These are phyloP conservation scores for Thalpophila matura DNA, from an alignment of 2,888 invertebrate genomes.

Conservation along the genomic window DNA sequence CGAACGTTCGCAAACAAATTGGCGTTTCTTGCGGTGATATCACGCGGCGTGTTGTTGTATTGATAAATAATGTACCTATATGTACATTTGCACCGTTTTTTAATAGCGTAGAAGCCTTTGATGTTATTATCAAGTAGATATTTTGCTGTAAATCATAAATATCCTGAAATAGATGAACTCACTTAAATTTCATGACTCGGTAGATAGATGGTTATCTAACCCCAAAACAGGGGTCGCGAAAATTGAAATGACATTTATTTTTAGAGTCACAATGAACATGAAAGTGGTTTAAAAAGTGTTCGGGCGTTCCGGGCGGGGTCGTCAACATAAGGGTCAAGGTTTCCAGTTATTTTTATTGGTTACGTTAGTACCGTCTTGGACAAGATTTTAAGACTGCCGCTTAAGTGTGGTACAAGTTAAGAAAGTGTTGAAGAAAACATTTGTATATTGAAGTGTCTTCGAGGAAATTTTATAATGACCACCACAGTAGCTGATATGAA, in stretches of 20 bases:
- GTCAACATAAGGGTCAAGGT: constrained; percentile 53
- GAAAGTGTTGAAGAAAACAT: neutral
- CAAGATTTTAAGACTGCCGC: constrained; percentile 47
- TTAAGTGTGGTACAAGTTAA: constrained; percentile 44
- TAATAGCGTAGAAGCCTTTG: too few species aligned
- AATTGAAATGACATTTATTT: constrained; percentile 28
- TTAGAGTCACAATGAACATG: constrained; percentile 21
- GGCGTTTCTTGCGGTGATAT: too few species aligned
- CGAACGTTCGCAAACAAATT: too few species aligned
- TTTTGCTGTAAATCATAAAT: too few species aligned
- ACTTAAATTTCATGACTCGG: constrained; percentile 15
- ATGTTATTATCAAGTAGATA: too few species aligned
- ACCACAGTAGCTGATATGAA: too few species aligned
- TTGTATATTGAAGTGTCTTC: too few species aligned
- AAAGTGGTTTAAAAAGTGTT: constrained; percentile 32
- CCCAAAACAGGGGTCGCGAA: constrained; percentile 1
- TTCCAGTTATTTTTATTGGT: constrained; percentile 59
- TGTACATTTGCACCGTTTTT: too few species aligned
- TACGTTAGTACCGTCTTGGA: constrained; percentile 54
- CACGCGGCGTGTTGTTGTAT: too few species aligned
- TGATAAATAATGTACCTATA: too few species aligned
- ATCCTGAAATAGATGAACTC: neutral
- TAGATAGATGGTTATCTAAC: neutral
- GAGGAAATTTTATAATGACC: too few species aligned
- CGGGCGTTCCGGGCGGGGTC: constrained; percentile 26